A percentile compares a stretch with the other conserved stretches of the same genome.
Conservation (phyloP, 2,888 invertebrate species). For the Leucozona laternaria region DNA sequence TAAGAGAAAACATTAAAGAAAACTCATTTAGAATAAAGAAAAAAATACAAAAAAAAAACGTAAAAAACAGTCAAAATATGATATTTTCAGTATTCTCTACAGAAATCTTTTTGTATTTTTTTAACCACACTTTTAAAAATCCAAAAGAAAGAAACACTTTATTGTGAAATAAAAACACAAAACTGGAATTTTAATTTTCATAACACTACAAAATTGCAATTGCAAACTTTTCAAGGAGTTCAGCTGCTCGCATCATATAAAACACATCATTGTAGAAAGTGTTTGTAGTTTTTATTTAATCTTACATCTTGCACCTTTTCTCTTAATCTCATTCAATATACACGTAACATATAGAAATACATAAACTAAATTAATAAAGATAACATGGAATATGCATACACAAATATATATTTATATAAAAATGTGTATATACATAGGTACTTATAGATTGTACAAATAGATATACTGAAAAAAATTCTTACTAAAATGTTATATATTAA, state of each 20-base stretch:
- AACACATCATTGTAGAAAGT: constrained; percentile 40
- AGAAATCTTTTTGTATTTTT: constrained; percentile 16
- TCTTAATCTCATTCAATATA: constrained; percentile 52
- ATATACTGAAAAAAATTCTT: constrained; percentile 49
- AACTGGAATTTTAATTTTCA: constrained; percentile 10
- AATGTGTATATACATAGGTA: constrained; percentile 54
- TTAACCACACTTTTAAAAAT: constrained; percentile 9
- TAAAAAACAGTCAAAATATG: not conserved
- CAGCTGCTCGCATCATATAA: constrained; percentile 31
- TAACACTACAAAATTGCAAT: constrained; percentile 39
- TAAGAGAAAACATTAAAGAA: constrained; percentile 15
- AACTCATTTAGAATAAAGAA: constrained; percentile 26
- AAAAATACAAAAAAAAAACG: constrained; percentile 6
- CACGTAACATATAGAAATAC: constrained; percentile 49
- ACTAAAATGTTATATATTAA: constrained; percentile 55
- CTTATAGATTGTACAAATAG: constrained; percentile 69
- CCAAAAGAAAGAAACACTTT: not conserved
- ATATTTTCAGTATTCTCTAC: constrained; percentile 30
- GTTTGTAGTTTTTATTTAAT: constrained; percentile 39
- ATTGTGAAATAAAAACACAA: not conserved
- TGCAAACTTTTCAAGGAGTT: constrained; percentile 3
- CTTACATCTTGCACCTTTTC: constrained; percentile 59
- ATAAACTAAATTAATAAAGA: constrained; percentile 35
- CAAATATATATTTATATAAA: constrained; percentile 54
- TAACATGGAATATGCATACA: constrained; percentile 44